Percentiles rank a stretch among this genome's conserved stretches.
phyloP scores from a whole-genome alignment of 2,888 invertebrate species.

The Noctua comes region DNA sequence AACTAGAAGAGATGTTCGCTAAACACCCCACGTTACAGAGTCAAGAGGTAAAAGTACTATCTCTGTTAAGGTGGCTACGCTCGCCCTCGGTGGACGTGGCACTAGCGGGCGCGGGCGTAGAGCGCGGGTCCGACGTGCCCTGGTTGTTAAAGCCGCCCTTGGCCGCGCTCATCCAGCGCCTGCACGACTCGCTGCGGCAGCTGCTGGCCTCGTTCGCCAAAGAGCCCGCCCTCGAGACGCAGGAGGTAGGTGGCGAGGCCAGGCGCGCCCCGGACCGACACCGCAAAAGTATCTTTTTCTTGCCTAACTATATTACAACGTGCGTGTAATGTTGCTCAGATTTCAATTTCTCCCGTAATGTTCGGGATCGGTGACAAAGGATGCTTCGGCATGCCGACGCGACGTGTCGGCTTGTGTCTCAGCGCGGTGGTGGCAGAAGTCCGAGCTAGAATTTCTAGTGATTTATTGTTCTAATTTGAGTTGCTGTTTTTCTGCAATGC shows the following conservation, averaged over 20 bases:
- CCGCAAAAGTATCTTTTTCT: slow-evolving; percentile 43
- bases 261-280: slow-evolving; percentile 24
- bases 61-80: slow-evolving; percentile 50
- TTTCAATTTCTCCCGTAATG: slow-evolving; percentile 7
- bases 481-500: slow-evolving; percentile 44
- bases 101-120: neutral
- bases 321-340: slow-evolving; percentile 15
- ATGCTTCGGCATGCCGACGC: slow-evolving; percentile 49
- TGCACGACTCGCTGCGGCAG: neutral
- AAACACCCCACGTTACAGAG: slow-evolving; percentile 94
- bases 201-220: slow-evolving; percentile 15
- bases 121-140: slow-evolving; percentile 21
- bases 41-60: slow-evolving; percentile 88
- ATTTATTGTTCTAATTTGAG: slow-evolving; percentile 41
- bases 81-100: slow-evolving; percentile 27
- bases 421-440: slow-evolving; percentile 28
- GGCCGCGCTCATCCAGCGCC: slow-evolving; percentile 11
- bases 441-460: slow-evolving; percentile 17
- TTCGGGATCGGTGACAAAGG: slow-evolving; percentile 10
- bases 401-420: slow-evolving; percentile 28
- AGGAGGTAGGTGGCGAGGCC: slow-evolving; percentile 51
- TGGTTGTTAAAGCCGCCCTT: slow-evolving; percentile 33
- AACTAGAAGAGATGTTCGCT: slow-evolving; percentile 94
- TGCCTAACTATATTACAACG: slow-evolving; percentile 3
- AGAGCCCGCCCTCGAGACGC: slow-evolving; percentile 27